These are phyloP conservation scores for Tychaedon coryphoeus DNA, from an alignment of 2,113 vertebrate genomes.

Conservation along the genomic window DNA sequence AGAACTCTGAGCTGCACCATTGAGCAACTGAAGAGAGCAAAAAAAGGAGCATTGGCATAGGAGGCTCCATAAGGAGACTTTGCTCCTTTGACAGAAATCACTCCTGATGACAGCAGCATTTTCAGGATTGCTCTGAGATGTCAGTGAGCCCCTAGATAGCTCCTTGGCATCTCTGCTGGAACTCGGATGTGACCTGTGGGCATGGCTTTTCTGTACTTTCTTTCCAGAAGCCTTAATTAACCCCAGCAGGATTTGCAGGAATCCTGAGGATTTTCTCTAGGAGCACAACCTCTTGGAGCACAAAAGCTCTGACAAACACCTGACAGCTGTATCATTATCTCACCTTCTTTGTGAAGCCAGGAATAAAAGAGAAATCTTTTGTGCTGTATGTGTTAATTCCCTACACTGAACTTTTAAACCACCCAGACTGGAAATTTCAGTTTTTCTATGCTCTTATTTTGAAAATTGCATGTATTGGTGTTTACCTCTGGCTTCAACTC, in stretches of 20 bases:
- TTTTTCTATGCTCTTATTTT: neutral
- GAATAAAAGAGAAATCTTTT: neutral
- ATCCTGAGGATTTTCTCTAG: neutral
- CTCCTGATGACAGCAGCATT: neutral
- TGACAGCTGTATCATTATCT: neutral
- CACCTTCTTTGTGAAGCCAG: neutral
- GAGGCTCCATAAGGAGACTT: neutral
- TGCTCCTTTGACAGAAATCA: neutral
- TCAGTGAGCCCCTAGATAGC: neutral
- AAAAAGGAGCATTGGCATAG: neutral
- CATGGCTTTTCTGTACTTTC: neutral
- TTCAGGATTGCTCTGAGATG: neutral
- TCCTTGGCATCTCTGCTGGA: neutral
- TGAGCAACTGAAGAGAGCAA: neutral
- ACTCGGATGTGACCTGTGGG: neutral
- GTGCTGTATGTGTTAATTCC: neutral
- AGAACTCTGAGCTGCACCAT: neutral
- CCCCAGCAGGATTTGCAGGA: neutral
- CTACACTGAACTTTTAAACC: neutral
- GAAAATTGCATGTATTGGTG: neutral
- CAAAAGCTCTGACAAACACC: neutral
- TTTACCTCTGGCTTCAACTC: neutral
- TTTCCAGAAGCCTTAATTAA: neutral
- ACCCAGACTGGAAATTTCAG: neutral
- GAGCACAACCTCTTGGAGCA: neutral